These are phyloP conservation scores for Tragelaphus oryx DNA, from an alignment of 2,797 vertebrate species.

Conservation along the genomic window DNA sequence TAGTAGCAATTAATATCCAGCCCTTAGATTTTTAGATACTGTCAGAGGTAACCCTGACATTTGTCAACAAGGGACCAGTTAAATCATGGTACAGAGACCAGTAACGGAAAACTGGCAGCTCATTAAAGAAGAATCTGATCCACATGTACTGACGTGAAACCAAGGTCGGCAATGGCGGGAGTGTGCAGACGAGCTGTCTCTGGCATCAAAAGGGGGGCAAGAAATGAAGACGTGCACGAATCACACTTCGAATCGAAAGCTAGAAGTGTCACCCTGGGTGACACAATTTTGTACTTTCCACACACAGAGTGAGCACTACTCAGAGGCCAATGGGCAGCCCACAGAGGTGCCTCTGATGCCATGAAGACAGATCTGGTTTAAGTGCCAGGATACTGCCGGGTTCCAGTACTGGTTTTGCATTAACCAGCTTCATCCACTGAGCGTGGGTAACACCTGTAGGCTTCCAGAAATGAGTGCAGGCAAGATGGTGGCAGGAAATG, in stretches of 20 bases:
- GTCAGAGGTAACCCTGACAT: neutral
- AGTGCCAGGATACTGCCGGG: neutral
- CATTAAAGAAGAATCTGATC: neutral
- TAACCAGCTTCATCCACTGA: neutral
- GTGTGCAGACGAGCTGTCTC: no score
- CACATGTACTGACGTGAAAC: neutral
- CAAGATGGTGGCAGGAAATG: neutral
- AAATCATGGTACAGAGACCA: neutral
- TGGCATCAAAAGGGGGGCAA: neutral
- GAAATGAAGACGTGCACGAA: neutral
- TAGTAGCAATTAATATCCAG: neutral
- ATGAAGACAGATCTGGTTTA: neutral
- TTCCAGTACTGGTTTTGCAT: neutral
- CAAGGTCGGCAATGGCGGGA: accelerated
- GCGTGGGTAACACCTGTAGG: neutral
- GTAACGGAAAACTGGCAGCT: neutral
- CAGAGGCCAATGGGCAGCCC: neutral
- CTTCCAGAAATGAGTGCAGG: neutral
- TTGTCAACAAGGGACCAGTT: neutral
- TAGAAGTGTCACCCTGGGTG: neutral
- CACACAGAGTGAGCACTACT: neutral
- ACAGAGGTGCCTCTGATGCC: neutral
- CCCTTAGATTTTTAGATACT: neutral
- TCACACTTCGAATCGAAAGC: neutral
- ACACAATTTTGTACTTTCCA: neutral